phyloP scores from a whole-genome alignment of 2,113 vertebrate species.

The Pao palembangensis region DNA sequence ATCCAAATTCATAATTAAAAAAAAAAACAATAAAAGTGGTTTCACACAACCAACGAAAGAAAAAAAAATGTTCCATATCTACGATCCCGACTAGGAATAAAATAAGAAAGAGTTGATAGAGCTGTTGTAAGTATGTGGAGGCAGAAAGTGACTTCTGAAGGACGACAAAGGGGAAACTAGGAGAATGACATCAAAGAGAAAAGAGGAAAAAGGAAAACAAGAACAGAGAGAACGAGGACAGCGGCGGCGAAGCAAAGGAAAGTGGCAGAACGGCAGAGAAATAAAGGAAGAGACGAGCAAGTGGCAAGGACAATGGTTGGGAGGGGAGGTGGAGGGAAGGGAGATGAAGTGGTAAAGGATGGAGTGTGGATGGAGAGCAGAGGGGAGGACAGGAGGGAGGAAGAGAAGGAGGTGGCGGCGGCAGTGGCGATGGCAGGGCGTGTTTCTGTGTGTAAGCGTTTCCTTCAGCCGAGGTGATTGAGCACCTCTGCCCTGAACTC shows the following conservation, averaged over 20 bases:
- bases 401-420: slow-evolving; percentile 19
- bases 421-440: slow-evolving; percentile 45
- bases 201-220: not conserved
- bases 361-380: slow-evolving; percentile 10
- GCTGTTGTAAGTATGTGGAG: not conserved
- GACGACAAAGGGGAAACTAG: too few relatives aligned
- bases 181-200: not conserved
- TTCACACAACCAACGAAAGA: not conserved
- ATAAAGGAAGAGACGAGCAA: slow-evolving; percentile 27
- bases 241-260: not conserved
- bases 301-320: slow-evolving; percentile 48
- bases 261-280: slow-evolving; percentile 19
- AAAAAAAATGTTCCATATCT: not conserved
- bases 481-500: slow-evolving; percentile 78
- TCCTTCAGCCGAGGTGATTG: slow-evolving; percentile 73
- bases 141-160: slow-evolving; percentile 1
- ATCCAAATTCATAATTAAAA: not conserved
- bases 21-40: not conserved
- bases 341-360: not conserved
- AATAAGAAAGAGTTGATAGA: too few relatives aligned
- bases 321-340: slow-evolving; percentile 10
- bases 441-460: slow-evolving; percentile 70
- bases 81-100: too few relatives aligned
- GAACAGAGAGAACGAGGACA: slow-evolving; percentile 12
- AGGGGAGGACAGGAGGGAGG: slow-evolving; percentile 48